Conservation (phyloP, 2,113 vertebrate genomes). For the Hippocampus abdominalis region DNA sequence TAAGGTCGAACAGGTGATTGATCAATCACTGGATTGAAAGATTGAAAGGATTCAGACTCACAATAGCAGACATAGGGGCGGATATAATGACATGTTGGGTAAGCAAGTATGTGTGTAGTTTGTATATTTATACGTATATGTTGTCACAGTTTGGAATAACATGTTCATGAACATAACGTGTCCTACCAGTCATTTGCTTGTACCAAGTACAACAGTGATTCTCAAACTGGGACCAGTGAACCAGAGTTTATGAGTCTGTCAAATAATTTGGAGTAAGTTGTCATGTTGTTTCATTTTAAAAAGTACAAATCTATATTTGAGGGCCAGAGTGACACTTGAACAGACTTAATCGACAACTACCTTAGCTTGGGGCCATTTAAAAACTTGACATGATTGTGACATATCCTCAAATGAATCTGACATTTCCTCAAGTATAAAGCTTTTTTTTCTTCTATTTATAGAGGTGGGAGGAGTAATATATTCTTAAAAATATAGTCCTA, state of each 20-base stretch:
- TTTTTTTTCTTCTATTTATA: too few species aligned
- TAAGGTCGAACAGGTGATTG: conserved; percentile 27
- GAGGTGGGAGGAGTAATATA: too few species aligned
- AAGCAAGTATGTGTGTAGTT: background rate
- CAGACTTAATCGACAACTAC: too few species aligned
- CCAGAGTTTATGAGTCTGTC: background rate
- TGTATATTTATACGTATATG: background rate
- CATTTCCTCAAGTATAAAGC: too few species aligned
- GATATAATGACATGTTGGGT: background rate
- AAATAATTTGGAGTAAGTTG: too few species aligned
- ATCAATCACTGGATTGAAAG: conserved; percentile 14
- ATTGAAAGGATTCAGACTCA: conserved; percentile 23
- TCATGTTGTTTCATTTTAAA: too few species aligned
- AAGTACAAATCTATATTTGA: too few species aligned
- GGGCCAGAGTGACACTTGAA: too few species aligned
- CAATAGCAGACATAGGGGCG: background rate
- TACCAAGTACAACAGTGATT: background rate
- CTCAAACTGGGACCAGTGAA: background rate
- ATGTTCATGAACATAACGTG: background rate
- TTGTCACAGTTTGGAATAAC: background rate
- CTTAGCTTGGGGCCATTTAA: too few species aligned
- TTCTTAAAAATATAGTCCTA: too few species aligned
- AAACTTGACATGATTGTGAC: too few species aligned
- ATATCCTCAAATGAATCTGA: too few species aligned
- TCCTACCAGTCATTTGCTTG: background rate